Percentiles rank a stretch among this genome's conserved stretches.
Evolutionary conservation across 2,888 invertebrate genomes (phyloP).

Genomic region (Hirtodrosophila cameraria): DNA sequence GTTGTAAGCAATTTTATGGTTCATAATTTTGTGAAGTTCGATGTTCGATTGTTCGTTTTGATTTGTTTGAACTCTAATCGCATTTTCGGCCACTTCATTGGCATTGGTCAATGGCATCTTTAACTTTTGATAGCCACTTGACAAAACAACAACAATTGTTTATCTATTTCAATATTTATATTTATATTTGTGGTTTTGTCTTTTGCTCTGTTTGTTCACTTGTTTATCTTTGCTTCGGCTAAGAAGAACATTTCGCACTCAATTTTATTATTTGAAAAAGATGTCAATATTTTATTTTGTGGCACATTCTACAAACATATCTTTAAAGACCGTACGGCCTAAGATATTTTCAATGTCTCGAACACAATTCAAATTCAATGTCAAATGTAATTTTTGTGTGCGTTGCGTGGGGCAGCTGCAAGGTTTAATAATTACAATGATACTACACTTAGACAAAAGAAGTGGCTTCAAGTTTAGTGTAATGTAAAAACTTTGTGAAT

Average conservation of each 20-base stretch:
- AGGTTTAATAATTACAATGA: constrained; percentile 59
- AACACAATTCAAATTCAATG: constrained; percentile 52
- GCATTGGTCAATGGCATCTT: constrained; percentile 40
- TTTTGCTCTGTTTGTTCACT: constrained; percentile 30
- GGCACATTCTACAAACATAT: constrained; percentile 68
- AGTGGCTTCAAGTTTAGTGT: too few relatives aligned
- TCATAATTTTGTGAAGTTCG: constrained; percentile 15
- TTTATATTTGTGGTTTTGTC: not conserved
- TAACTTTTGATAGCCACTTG: constrained; percentile 8
- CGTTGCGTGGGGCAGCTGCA: constrained; percentile 27
- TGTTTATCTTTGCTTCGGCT: constrained; percentile 23
- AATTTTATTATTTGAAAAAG: constrained; percentile 45
- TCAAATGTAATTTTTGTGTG: constrained; percentile 45
- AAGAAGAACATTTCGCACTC: constrained; percentile 68
- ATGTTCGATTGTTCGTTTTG: too few relatives aligned
- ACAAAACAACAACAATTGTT: constrained; percentile 2
- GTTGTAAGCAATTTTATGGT: constrained; percentile 43
- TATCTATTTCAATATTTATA: constrained; percentile 34
- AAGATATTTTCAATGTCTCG: constrained; percentile 62
- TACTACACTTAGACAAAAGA: constrained; percentile 34
- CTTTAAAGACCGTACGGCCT: constrained; percentile 33
- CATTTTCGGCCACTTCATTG: constrained; percentile 29
- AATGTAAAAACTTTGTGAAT: too few relatives aligned
- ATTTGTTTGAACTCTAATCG: constrained; percentile 23
- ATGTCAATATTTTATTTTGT: constrained; percentile 62